A percentile compares a stretch with the other conserved stretches of the same genome.
phyloP scores from a whole-genome alignment of 2,888 invertebrate genomes.

The Lycocerus yunnanus region DNA sequence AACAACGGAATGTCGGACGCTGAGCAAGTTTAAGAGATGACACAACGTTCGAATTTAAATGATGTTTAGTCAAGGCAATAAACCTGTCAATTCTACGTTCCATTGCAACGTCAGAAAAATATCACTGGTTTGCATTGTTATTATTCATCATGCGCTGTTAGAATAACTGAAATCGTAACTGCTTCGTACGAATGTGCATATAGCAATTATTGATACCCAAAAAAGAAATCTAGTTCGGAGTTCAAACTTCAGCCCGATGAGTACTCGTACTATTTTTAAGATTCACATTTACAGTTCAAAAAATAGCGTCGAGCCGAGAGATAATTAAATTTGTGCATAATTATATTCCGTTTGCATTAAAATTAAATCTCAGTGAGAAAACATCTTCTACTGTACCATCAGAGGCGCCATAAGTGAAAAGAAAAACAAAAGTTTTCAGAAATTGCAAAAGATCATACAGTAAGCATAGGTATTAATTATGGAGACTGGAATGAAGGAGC shows the following conservation, averaged over 20 bases:
- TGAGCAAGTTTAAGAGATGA: conserved; percentile 47
- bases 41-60: conserved; percentile 53
- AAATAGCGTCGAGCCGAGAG: not conserved
- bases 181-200: conserved; percentile 14
- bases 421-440: not conserved
- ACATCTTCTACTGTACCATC: too few species aligned
- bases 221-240: conserved; percentile 1
- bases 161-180: conserved; percentile 36
- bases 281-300: not conserved
- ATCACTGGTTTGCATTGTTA: conserved; percentile 47
- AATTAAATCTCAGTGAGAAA: not conserved
- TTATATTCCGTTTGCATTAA: not conserved
- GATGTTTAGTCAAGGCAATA: conserved; percentile 52
- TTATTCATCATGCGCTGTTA: conserved; percentile 44
- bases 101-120: conserved; percentile 49
- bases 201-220: conserved; percentile 1
- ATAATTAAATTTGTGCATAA: not conserved
- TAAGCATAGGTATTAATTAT: not conserved
- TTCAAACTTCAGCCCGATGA: conserved; percentile 3
- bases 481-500: not conserved
- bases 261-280: not conserved
- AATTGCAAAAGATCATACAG: not conserved
- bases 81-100: conserved; percentile 49
- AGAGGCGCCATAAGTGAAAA: not conserved
- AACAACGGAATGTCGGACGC: conserved; percentile 43